Evolutionary conservation across 2,797 vertebrate species (phyloP).

Genomic region (Cossypha heuglini): DNA sequence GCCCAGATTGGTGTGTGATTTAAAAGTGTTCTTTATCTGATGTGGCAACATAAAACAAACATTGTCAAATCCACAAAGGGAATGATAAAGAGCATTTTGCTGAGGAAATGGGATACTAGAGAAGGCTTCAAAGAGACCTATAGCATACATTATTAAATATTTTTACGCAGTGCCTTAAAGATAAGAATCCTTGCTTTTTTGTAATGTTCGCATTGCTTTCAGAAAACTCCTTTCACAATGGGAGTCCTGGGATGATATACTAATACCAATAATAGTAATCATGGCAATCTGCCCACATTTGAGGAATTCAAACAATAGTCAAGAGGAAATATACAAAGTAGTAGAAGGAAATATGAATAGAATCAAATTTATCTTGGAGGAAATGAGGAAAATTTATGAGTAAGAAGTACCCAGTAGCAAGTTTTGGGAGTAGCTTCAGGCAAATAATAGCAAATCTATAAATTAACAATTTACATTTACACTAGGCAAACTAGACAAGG

Average conservation of each 20-base stretch:
- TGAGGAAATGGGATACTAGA: background rate
- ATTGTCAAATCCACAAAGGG: background rate
- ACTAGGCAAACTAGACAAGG: background rate
- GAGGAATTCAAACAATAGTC: background rate
- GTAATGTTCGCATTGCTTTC: fast-evolving
- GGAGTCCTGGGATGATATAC: background rate
- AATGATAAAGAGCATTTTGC: background rate
- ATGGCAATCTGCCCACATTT: background rate
- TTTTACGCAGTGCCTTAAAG: background rate
- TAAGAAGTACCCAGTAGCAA: background rate
- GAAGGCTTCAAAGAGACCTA: background rate
- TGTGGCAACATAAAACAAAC: background rate
- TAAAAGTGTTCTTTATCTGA: background rate
- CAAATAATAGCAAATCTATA: background rate
- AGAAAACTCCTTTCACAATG: background rate
- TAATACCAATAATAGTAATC: background rate
- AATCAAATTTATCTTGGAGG: background rate
- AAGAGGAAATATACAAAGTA: background rate
- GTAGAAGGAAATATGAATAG: background rate
- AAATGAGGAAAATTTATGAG: background rate
- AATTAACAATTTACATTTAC: background rate
- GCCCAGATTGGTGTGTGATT: background rate
- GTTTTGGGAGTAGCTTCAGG: background rate
- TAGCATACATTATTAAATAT: background rate
- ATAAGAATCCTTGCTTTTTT: background rate